Conservation (phyloP, 1,140 invertebrate species). For the Cotesia typhae region DNA sequence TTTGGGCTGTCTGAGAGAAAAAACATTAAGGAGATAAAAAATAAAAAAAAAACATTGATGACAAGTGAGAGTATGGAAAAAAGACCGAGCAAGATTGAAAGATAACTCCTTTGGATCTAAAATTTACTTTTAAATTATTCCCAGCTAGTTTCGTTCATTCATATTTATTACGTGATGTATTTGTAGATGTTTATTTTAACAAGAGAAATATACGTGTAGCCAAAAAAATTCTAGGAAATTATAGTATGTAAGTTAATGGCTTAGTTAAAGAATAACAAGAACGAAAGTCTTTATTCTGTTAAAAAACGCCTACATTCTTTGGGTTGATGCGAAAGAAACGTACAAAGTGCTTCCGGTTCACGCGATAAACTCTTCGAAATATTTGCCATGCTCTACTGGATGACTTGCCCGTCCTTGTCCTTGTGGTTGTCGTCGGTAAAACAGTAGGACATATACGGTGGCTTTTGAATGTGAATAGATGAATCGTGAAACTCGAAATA, state of each 20-base stretch:
- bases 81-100: slow-evolving; percentile 20
- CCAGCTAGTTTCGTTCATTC: not conserved
- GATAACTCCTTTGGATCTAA: not conserved
- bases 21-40: slow-evolving; percentile 8
- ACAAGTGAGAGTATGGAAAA: slow-evolving; percentile 7
- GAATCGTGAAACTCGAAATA: slow-evolving; percentile 14
- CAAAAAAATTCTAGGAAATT: not conserved
- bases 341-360: slow-evolving; percentile 19
- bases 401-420: not conserved
- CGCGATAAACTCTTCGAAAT: slow-evolving; percentile 31
- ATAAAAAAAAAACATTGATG: slow-evolving; percentile 15
- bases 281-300: slow-evolving; percentile 21
- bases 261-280: not conserved
- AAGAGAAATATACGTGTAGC: not conserved
- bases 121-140: not conserved
- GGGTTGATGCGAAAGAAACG: slow-evolving; percentile 10
- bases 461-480: slow-evolving; percentile 13
- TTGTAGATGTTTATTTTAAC: not conserved
- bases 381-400: slow-evolving; percentile 19
- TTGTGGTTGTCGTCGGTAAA: slow-evolving; percentile 43
- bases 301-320: slow-evolving; percentile 19
- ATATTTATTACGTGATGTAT: slow-evolving; percentile 9
- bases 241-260: not conserved
- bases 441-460: slow-evolving; percentile 22
- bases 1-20: slow-evolving; percentile 12